Base-by-base conservation (phyloP, 2,797 vertebrate genomes). In the Peromyscus nudipes region DNA sequence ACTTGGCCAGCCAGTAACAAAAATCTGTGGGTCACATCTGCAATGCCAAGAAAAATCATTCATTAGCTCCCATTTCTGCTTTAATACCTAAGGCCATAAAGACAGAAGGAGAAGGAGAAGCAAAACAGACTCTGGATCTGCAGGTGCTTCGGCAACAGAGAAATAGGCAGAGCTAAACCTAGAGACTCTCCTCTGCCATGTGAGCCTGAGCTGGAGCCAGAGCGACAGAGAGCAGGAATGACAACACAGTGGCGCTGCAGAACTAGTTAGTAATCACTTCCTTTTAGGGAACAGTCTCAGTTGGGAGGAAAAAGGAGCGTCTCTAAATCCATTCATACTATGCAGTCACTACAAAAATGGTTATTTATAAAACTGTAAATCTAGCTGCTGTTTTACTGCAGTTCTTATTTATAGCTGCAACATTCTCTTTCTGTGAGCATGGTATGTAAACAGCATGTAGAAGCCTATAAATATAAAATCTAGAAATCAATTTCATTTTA, bases 391-490 rank as follows among this genome's bases (percentile, higher is more conserved):
- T 40, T 90, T 92, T 85, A 85, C 34, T 85, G 62, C 37, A 81
- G 69, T 90, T 93, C 77, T 40, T 88, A 57, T 21, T 91, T 92
- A 96, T 7, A 34, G 40, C 57, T 90, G 49, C 69, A 69, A 82
- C 12, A 95, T 34, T 93, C 49, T 79, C 6, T 90, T 40, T 23
- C 14, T 65, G 92, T 14, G 23, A 34, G 82, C 75, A 89, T 60
- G 2, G 40, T 82, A 92, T 71, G 8, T 71, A 71, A 82, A 81
- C 31, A 62, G 37, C 67, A 83, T 46, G 90, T 12, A 69, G 19
- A 96, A 87, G 17, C 43, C 86, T 93, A 73, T 88, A 97, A 95
- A 80, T 62, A 90, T 75, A 81, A 97, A 94, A 94, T 73, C 2
- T 77, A 87, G 84, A 91, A 89, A 89, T 84, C 60, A 89, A 86